Evolutionary conservation across 2,888 invertebrate genomes (phyloP), one percentile per base, ranked within the genome.

Genomic region (Autographa pulchrina): DNA sequence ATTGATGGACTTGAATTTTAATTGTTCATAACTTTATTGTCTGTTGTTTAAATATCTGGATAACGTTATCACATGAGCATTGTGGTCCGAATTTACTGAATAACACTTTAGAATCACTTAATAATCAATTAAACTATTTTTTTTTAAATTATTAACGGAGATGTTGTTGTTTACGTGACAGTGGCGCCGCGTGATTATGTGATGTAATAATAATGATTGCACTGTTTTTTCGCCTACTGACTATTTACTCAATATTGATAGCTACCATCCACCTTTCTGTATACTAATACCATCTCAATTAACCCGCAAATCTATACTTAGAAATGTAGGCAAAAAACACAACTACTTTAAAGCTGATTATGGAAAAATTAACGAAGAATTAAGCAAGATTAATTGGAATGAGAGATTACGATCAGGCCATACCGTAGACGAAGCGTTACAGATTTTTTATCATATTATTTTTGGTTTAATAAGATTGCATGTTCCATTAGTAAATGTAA

Each of bases 301-400:
- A 18, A 32, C 41, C 41, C 43, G 18, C 8, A 7, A 31, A 31
- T 35, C 58, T 5, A 43, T 65, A 59, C 20, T 8, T 11, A 41
- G 41, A 4, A 56, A 18, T 14, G 18, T 20, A 6, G 1, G 38
- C 11, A 35, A 56, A 25, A 65, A 58, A 65, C 56, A 65, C 20
- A 58, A 58, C 9, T 65, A 54, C 20, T 35, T 54, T 58, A 65
- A 65, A 25, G 65, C 65, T 25, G 38, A 56, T 41, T 65, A 54
- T 65, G 56, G 41, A 54, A 58, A 38, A 16, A 65, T 65, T 31
- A 58, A 65, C 20, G 1, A 20, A 13, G 54, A 56, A 6, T 38
- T 64, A 38, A 20, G 38, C 8, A n/a, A 56, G 14, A n/a, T 38
- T 9, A 64, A 64, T 14, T 64, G 64, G 64, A 16, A 18, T 64